These are phyloP conservation scores for Lacerta agilis DNA, from an alignment of 2,797 vertebrate species.

Conservation along the genomic window DNA sequence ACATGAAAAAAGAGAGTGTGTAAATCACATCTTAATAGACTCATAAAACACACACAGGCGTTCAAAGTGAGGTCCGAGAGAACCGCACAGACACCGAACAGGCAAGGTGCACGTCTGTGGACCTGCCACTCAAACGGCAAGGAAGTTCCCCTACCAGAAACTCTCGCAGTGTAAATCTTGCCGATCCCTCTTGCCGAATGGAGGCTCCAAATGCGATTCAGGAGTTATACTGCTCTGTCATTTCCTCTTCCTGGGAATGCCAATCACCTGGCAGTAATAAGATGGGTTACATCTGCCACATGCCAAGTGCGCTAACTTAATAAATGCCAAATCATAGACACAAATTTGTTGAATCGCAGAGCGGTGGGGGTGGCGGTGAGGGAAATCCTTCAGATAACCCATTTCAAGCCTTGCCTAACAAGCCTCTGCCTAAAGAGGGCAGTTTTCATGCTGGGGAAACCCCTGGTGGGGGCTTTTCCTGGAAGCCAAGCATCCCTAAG, in stretches of 20 bases:
- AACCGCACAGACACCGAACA: not conserved
- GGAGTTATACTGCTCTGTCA: not conserved
- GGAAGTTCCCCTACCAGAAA: not conserved
- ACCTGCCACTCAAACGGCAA: not conserved
- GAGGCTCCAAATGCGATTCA: not conserved
- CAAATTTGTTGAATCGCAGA: not conserved
- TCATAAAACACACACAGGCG: not conserved
- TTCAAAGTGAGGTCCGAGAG: not conserved
- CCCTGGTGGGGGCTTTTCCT: not conserved
- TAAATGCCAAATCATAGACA: conserved; percentile 1
- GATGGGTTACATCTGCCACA: not conserved
- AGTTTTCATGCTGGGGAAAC: not conserved
- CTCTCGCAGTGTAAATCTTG: not conserved
- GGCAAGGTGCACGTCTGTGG: not conserved
- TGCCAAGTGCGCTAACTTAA: conserved; percentile 1
- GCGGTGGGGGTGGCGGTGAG: not conserved
- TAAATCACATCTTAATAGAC: conserved; percentile 21
- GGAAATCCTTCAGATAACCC: rapidly evolving
- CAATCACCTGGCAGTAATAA: not conserved
- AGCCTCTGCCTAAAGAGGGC: not conserved
- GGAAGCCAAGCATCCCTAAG: not conserved
- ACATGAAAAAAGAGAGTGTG: conserved; percentile 59
- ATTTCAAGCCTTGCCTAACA: not conserved
- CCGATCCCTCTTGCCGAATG: not conserved
- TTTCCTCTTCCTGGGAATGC: conserved; percentile 8